A percentile compares a stretch with the other conserved stretches of the same genome.
phyloP scores from a whole-genome alignment of 2,113 vertebrate species.

The Corvus hawaiiensis region DNA sequence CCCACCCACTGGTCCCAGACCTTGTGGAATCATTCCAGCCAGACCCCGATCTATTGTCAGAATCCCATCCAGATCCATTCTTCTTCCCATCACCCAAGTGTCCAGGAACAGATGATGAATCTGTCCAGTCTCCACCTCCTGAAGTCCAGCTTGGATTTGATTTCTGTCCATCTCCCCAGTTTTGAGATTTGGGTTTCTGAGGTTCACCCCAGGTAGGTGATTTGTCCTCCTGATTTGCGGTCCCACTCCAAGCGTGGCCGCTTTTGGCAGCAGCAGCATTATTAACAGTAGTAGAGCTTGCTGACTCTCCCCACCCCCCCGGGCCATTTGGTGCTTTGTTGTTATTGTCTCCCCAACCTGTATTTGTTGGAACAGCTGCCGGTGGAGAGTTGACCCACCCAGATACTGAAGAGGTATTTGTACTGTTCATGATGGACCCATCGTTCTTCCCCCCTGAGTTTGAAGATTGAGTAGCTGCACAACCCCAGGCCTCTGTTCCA shows the following conservation, averaged over 20 bases:
- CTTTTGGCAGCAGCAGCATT: conserved; percentile 82
- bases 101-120: conserved; percentile 72
- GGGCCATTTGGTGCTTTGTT: conserved; percentile 85
- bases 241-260: conserved; percentile 86
- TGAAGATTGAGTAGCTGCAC: conserved; percentile 81
- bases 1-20: conserved; percentile 78
- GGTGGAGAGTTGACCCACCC: conserved; percentile 87
- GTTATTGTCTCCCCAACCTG: conserved; percentile 82
- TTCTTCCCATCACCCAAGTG: conserved; percentile 86
- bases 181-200: conserved; percentile 83
- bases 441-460: conserved; percentile 88
- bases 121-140: conserved; percentile 76
- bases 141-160: conserved; percentile 84
- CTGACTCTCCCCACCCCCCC: conserved; percentile 88
- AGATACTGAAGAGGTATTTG: conserved; percentile 85
- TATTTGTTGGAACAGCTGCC: conserved; percentile 75
- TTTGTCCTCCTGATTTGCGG: conserved; percentile 85
- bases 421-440: conserved; percentile 80
- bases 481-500: conserved; percentile 86
- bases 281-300: conserved; percentile 78
- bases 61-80: conserved; percentile 85
- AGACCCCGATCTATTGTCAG: conserved; percentile 73
- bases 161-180: conserved; percentile 89
- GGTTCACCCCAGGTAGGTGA: conserved; percentile 88
- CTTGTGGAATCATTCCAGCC: conserved; percentile 75